Conservation (phyloP, 2,888 invertebrate genomes). For the Petrophora chlorosata region DNA sequence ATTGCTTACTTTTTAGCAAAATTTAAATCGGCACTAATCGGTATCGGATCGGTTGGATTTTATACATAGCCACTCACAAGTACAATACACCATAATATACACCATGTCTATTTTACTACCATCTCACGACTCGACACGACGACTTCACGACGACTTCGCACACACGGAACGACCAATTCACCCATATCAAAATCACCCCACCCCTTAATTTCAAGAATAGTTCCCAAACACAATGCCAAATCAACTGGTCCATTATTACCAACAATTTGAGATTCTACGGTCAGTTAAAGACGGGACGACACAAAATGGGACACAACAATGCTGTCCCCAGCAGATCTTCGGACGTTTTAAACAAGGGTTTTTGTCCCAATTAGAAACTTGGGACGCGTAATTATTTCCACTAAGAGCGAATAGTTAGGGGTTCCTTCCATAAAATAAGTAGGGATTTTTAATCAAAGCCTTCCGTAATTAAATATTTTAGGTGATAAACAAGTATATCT, state of each 20-base stretch:
- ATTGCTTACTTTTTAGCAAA: background rate
- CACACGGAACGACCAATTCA: background rate
- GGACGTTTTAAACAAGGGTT: slow-evolving; percentile 76
- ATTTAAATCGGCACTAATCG: too few relatives aligned
- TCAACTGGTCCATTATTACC: slow-evolving; percentile 50
- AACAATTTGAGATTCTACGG: slow-evolving; percentile 76
- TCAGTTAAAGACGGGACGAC: slow-evolving; percentile 55
- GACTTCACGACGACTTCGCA: too few relatives aligned
- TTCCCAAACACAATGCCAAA: slow-evolving; percentile 58
- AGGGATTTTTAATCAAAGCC: too few relatives aligned
- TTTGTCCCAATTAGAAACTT: slow-evolving; percentile 75
- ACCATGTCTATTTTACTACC: too few relatives aligned
- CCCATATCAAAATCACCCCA: slow-evolving; percentile 8
- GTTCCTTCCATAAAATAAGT: background rate
- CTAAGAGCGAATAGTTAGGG: slow-evolving; percentile 48
- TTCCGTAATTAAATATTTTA: too few relatives aligned
- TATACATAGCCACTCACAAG: too few relatives aligned
- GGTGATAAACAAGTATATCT: too few relatives aligned
- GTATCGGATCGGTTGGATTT: too few relatives aligned
- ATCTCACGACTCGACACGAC: too few relatives aligned
- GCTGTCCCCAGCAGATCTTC: slow-evolving; percentile 74
- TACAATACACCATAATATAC: too few relatives aligned
- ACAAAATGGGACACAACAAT: slow-evolving; percentile 56
- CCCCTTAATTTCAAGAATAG: slow-evolving; percentile 42
- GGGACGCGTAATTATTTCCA: slow-evolving; percentile 76